Conservation (phyloP, 64 coral and sea anemone genomes). For the Montipora sp. region DNA sequence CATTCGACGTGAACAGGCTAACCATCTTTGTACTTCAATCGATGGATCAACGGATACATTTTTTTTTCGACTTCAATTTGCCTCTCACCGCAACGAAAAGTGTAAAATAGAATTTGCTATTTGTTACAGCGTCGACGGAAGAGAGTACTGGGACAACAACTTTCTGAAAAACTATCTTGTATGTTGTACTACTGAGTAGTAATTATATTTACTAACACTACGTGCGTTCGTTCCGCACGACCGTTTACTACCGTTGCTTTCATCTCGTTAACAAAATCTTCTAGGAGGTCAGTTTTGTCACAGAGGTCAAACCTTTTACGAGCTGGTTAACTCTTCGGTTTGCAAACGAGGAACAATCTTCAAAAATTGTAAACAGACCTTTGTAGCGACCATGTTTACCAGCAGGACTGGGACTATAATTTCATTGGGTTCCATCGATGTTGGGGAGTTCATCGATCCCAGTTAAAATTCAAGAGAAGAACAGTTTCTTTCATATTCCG, state of each 20-base stretch:
- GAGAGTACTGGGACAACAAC: conserved; percentile 80
- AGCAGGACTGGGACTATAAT: too few species aligned
- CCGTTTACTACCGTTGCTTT: not conserved
- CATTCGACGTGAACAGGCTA: conserved; percentile 8
- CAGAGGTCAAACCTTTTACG: too few species aligned
- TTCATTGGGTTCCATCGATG: too few species aligned
- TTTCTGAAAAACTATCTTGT: conserved; percentile 46
- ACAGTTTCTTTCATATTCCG: not conserved
- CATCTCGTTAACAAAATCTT: not conserved
- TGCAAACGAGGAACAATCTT: too few species aligned
- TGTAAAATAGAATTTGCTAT: conserved; percentile 65
- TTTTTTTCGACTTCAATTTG: conserved; percentile 37
- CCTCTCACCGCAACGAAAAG: conserved; percentile 1
- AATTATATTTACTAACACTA: not conserved
- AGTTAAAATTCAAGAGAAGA: not conserved
- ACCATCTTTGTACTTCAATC: conserved; percentile 37
- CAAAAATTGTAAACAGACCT: too few species aligned
- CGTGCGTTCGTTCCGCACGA: not conserved
- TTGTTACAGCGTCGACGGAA: conserved; percentile 44
- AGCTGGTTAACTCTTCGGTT: too few species aligned
- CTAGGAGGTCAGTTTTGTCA: too few species aligned
- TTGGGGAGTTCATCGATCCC: too few species aligned
- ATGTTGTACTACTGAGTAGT: not conserved
- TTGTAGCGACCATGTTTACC: too few species aligned
- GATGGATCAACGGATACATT: conserved; percentile 68